Percentiles rank a stretch among this genome's conserved stretches.
phyloP scores from a whole-genome alignment of 1,140 invertebrate species.

The Brachionus calyciflorus region DNA sequence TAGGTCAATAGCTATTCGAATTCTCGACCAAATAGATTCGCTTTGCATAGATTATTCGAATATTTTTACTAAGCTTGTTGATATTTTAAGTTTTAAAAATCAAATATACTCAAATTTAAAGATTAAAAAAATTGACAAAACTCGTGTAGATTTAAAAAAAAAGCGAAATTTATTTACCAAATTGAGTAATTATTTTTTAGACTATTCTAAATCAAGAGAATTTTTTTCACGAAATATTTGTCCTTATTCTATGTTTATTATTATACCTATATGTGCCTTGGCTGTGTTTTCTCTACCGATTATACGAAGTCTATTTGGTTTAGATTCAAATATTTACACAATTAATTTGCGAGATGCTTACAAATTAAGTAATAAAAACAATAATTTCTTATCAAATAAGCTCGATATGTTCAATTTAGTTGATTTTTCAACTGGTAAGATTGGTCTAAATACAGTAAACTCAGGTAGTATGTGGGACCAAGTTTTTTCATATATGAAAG shows the following conservation, averaged over 20 bases:
- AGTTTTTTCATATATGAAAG: slow-evolving; percentile 29
- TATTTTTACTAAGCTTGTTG: not conserved
- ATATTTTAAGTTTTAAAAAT: not conserved
- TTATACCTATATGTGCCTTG: not conserved
- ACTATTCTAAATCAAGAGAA: not conserved
- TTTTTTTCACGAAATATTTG: not conserved
- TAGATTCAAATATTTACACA: slow-evolving; percentile 15
- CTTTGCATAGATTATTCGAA: not conserved
- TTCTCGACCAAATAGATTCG: slow-evolving; percentile 1
- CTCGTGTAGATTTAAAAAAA: not conserved
- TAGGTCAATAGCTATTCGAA: not conserved
- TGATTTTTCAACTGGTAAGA: not conserved
- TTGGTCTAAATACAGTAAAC: not conserved
- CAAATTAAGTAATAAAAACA: not conserved
- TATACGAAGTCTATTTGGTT: not conserved
- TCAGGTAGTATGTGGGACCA: slow-evolving; percentile 23
- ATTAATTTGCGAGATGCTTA: not conserved
- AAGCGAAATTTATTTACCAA: not conserved
- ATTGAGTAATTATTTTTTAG: not conserved
- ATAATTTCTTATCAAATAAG: not conserved
- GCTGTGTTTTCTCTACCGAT: not conserved
- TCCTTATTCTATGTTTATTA: not conserved
- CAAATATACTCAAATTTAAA: not conserved
- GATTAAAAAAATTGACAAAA: not conserved
- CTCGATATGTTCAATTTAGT: not conserved